Percentiles rank a stretch among this genome's conserved stretches.
Evolutionary conservation across 1,140 invertebrate genomes (phyloP).

Genomic region (Scaptomyza montana): DNA sequence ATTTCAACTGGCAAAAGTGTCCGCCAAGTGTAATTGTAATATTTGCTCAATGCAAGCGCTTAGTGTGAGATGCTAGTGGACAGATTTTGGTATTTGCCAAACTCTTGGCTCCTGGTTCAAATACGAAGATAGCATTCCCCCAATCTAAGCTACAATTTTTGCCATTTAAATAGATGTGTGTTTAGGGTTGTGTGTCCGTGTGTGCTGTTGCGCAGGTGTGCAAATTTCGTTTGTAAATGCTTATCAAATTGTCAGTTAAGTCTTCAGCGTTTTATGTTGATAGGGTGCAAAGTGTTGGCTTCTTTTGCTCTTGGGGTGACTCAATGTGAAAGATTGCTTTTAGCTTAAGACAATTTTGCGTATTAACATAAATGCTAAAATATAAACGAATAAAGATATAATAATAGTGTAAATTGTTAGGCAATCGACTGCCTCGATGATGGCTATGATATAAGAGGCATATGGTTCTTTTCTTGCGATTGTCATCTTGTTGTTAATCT

Average conservation of each 20-base stretch:
- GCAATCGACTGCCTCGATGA: no score
- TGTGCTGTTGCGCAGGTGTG: background rate
- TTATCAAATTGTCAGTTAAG: conserved; percentile 19
- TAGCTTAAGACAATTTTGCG: background rate
- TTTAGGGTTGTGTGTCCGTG: background rate
- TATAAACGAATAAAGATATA: no score
- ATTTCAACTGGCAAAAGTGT: conserved; percentile 23
- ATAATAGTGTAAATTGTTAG: no score
- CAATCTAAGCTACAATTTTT: conserved; percentile 14
- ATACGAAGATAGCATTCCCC: conserved; percentile 6
- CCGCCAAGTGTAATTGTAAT: conserved; percentile 43
- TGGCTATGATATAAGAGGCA: no score
- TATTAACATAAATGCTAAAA: no score
- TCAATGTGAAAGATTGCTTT: background rate
- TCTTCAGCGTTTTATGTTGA: background rate
- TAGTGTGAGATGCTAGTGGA: conserved; percentile 9
- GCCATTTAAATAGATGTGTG: conserved; percentile 9
- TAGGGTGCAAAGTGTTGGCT: conserved; percentile 6
- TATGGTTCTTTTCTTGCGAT: no score
- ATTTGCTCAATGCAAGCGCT: conserved; percentile 23
- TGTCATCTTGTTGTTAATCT: no score
- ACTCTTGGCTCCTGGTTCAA: conserved; percentile 2
- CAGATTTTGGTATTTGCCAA: conserved; percentile 36
- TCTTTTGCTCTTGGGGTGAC: background rate
- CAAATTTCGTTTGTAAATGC: conserved; percentile 3